phyloP scores from a whole-genome alignment of 2,113 vertebrate genomes.

The Xenopus tropicalis region UCB_Xtro_10.0 CM004449.2:131993501-131994000 shows the following conservation, averaged over 20 bases:
- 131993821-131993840: no score
- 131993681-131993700: constrained; percentile 88
- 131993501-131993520: no score
- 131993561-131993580: no score
- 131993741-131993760: constrained; percentile 22
- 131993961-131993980: constrained; percentile 73
- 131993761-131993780: no score
- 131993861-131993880: constrained; percentile 93
- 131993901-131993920: constrained; percentile 92
- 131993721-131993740: constrained; percentile 85
- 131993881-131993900: constrained; percentile 93
- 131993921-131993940: constrained; percentile 93
- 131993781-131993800: no score
- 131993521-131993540: no score
- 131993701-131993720: constrained; percentile 93
- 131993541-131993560: no score
- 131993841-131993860: constrained; percentile 84
- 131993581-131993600: not conserved
- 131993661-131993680: constrained; percentile 90
- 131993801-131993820: no score
- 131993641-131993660: constrained; percentile 96
- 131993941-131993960: constrained; percentile 87
- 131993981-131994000: constrained; percentile 52
- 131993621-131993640: constrained; percentile 98
- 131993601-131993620: constrained; percentile 92